These are phyloP conservation scores for Bellardia bayeri DNA, from an alignment of 2,888 invertebrate genomes.

Conservation along the genomic window DNA sequence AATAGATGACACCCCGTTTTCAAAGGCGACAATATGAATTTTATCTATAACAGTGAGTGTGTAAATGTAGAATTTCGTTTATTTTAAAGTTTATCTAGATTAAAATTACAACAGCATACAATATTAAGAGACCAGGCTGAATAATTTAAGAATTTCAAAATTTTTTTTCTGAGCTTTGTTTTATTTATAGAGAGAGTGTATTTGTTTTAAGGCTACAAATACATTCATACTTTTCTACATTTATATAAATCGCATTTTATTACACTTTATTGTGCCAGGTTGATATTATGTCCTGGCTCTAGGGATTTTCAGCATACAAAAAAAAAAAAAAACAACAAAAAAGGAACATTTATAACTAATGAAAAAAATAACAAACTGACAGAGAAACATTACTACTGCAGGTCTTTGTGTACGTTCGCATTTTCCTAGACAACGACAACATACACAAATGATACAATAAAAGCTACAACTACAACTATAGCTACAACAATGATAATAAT, in stretches of 20 bases:
- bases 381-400: constrained; percentile 64
- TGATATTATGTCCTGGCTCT: constrained; percentile 65
- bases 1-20: constrained; percentile 32
- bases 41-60: constrained; percentile 5
- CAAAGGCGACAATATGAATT: constrained; percentile 53
- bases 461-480: constrained; percentile 20
- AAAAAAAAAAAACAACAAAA: constrained; percentile 10
- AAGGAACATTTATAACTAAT: constrained; percentile 57
- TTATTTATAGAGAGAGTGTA: not conserved
- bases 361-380: constrained; percentile 57
- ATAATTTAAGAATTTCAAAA: constrained; percentile 48
- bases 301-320: constrained; percentile 51
- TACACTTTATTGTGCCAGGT: constrained; percentile 71
- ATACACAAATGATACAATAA: constrained; percentile 49
- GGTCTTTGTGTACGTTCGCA: constrained; percentile 48
- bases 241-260: constrained; percentile 73
- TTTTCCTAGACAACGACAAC: constrained; percentile 31
- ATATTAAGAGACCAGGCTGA: constrained; percentile 42
- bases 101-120: constrained; percentile 46
- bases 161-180: constrained; percentile 2
- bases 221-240: constrained; percentile 9
- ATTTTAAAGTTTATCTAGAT: constrained; percentile 63
- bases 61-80: constrained; percentile 42
- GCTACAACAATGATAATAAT: constrained; percentile 33
- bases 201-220: constrained; percentile 55